Base-by-base conservation (phyloP, 2,113 vertebrate species). In the Proteles cristata region DNA sequence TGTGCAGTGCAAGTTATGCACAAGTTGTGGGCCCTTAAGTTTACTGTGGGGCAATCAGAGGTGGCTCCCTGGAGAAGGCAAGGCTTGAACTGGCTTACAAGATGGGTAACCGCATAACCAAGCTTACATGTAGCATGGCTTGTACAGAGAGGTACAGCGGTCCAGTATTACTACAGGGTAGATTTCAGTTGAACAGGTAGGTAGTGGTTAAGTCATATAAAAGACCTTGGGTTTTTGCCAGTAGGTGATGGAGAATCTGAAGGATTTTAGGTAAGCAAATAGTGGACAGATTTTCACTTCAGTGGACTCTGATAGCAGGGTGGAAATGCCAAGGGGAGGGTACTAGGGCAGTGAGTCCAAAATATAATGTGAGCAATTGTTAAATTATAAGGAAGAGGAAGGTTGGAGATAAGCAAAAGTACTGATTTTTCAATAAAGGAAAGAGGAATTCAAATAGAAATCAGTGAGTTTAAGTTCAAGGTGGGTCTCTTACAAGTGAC, bases 181-280 rank as follows among this genome's bases (percentile, higher is more conserved):
- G 25, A 50, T 66, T 86, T 69, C 68, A 61, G 23, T 63, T 79
- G 66, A 43, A 39, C 43, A 48, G 68, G 63, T 14, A 71, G 80
- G 7, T 48, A 65, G 31, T 25, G 33, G 71, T 84, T 90, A 76
- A 50, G 16, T 79, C 39, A 39, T 73, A 14, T 10, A 11, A 68
- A 92, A 88, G 28, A 84, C 85, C 12, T 85, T 79, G 33, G 12
- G 35, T 28, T 58, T 94, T 66, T 92, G 53, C 76, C 73, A 39
- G 7, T 80, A 86, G 66, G 28, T 89, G 74, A 83, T 77, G n/a
- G 31, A n/a, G 45, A 28, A 31, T 80, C 25, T 71, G 69, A 95
- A 91, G n/a, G 73, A 68, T 94, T 97, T 94, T 43, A 83, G 76
- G 23, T 80, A 45, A 79, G 71, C 50, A 74, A 92, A 50, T 88